These are phyloP conservation scores for Enteromius treurensis DNA, from an alignment of 2,797 vertebrate species.

Conservation along the genomic window DNA sequence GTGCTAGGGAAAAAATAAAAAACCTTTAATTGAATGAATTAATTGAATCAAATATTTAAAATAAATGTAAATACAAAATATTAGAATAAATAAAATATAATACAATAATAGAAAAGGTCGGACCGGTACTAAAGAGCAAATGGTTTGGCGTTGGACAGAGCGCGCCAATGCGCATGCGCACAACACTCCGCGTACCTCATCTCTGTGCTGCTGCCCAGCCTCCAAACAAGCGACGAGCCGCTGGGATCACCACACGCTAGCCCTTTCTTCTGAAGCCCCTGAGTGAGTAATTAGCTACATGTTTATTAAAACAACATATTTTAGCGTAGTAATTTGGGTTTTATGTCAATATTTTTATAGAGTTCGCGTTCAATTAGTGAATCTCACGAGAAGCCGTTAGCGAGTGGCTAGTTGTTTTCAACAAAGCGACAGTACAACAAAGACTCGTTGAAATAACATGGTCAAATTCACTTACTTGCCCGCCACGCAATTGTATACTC, in stretches of 20 bases:
- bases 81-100: background rate
- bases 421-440: constrained; percentile 79
- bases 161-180: constrained; percentile 81
- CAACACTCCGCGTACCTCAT: constrained; percentile 73
- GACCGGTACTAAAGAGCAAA: background rate
- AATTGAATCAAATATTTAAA: background rate
- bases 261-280: constrained; percentile 69
- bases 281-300: constrained; percentile 77
- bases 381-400: constrained; percentile 39
- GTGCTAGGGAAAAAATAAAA: background rate
- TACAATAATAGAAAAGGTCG: background rate
- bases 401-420: constrained; percentile 61
- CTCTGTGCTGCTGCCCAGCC: constrained; percentile 81
- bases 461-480: background rate
- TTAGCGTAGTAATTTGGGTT: background rate
- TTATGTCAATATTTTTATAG: background rate
- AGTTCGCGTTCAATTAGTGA: background rate
- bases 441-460: constrained; percentile 47
- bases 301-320: background rate
- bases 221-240: constrained; percentile 78
- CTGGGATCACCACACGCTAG: constrained; percentile 75
- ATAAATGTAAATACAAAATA: background rate
- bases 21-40: background rate
- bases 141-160: constrained; percentile 62
- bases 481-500: background rate